Base-by-base conservation (phyloP, 2,888 invertebrate genomes). In the Oscheius sp. region DNA sequence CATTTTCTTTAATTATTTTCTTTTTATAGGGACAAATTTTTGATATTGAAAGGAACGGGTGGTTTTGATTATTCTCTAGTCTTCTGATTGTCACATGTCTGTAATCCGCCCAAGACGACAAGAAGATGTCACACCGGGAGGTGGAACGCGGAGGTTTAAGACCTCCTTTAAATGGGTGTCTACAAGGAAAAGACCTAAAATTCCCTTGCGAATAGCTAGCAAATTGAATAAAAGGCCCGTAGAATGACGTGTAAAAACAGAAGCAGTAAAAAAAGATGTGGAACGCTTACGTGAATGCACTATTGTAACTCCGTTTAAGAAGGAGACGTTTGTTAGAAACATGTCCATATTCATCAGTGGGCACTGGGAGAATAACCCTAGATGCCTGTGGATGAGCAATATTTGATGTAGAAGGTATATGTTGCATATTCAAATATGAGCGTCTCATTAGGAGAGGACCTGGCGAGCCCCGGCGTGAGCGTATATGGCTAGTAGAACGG, bases 401-500 rank as follows among this genome's bases (percentile, higher is more conserved):
- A 52, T 66, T 66, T 52, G 66, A 66, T 49, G 66, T 66, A 52
- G 66, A 66, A 66, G 66, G 66, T 35, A 35, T 35, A 23, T 66
- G 66, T 49, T 66, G 66, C 66, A 66, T 66, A 66, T 66, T 66
- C 66, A 66, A 49, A 66, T 66, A 66, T 66, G 66, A 66, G 66
- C 66, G 66, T 66, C 66, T 66, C 66, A 66, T 66, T 66, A 66
- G 66, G 66, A 21, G 52, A 35, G 35, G 35, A 35, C 35, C 63
- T 63, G 63, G 63, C 43, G 63, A 63, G 63, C 63, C 35, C 49
- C 66, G 66, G 66, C 66, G 66, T 35, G 35, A 35, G 35, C 66
- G 66, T 52, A 66, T 66, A 66, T 49, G 66, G 66, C 66, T 35
- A 18, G 66, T 35, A 35, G 35, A 35, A 35, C 35, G 35, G 35